Percentiles rank a stretch among this genome's conserved stretches.
phyloP scores from a whole-genome alignment of 53 echinoderm and acorn worm genomes.

The Holothuria scabra region DNA sequence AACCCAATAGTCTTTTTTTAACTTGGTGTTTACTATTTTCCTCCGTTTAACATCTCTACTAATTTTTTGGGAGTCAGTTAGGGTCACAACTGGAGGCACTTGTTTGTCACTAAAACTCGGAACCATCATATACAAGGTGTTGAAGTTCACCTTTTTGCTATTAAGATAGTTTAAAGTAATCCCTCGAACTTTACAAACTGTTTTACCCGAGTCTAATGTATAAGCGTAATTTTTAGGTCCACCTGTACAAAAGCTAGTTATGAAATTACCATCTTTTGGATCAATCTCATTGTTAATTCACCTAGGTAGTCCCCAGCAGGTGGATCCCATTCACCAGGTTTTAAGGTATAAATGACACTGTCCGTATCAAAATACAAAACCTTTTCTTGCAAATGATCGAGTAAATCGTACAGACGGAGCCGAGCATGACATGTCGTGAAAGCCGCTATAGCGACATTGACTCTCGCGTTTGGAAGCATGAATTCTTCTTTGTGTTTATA shows the following conservation, averaged over 20 bases:
- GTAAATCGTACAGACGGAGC: slow-evolving; percentile 49
- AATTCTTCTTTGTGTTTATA: slow-evolving; percentile 37
- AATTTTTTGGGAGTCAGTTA: slow-evolving; percentile 33
- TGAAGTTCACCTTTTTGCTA: slow-evolving; percentile 29
- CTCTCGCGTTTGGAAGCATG: not conserved
- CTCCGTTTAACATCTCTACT: slow-evolving; percentile 51
- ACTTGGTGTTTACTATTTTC: slow-evolving; percentile 41
- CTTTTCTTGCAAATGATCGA: slow-evolving; percentile 47
- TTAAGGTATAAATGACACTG: too few relatives aligned
- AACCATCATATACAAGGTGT: too few relatives aligned
- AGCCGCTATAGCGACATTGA: slow-evolving; percentile 52
- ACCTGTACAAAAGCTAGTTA: slow-evolving; percentile 9
- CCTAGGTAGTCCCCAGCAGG: slow-evolving; percentile 57
- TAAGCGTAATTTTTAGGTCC: too few relatives aligned
- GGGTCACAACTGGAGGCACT: slow-evolving; percentile 5
- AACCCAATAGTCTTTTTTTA: slow-evolving; percentile 62
- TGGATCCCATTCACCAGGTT: too few relatives aligned
- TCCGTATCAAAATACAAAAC: slow-evolving; percentile 41
- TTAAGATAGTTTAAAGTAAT: slow-evolving; percentile 63
- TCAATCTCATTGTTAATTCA: slow-evolving; percentile 62
- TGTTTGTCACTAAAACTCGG: too few relatives aligned
- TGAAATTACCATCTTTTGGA: not conserved
- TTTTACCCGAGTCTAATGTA: slow-evolving; percentile 11
- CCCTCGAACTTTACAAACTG: slow-evolving; percentile 7
- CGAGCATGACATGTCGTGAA: slow-evolving; percentile 56